Base-by-base conservation (phyloP, 2,888 invertebrate genomes). In the Galerucella nymphaeae region DNA sequence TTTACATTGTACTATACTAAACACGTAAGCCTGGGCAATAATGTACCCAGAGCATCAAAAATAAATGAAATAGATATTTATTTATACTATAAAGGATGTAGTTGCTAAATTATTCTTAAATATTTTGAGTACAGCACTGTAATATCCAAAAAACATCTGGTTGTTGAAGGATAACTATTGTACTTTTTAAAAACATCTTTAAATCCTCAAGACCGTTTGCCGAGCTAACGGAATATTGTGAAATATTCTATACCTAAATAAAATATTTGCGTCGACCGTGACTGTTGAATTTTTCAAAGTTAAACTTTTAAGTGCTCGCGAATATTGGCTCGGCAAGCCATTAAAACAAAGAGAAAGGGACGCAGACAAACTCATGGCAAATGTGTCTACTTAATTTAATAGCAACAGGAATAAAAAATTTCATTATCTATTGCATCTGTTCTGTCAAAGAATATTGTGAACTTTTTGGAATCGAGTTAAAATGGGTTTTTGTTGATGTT, bases 1-100 rank as follows among this genome's bases (percentile, higher is more conserved):
- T 79, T 80, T 79, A 80, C 76, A 79, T 80, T 82, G 83, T 83
- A 82, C 82, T 79, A 78, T 77, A 59, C 14, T 30, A 14, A 50
- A 53, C 45, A 68, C 68, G 68, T 41, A 61, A 41, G 11, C 48
- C 9, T 14, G 61, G 55, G 18, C 18, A 18, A 53, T 16, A 53
- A 53, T 53, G 11, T 10, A 53, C 53, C 10, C 11, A n/a, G 18
- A 1, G 18, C 2, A 2, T 16, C 1, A 8, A 16, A 53, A 53
- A 23, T 23, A 4, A 23, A 23, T 23, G 23, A 23, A 23, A 1
- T 1, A 1, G 4, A 23, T 23, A 23, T 2, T 3, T 23, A 23
- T 23, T 23, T 23, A 23, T 23, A 23, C 23, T 23, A 23, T 23
- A 23, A 23, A 4, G 1, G 23, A 23, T 23, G 2, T 23, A 23